phyloP scores from a whole-genome alignment of 2,113 vertebrate genomes.

The Apteryx mantelli region DNA sequence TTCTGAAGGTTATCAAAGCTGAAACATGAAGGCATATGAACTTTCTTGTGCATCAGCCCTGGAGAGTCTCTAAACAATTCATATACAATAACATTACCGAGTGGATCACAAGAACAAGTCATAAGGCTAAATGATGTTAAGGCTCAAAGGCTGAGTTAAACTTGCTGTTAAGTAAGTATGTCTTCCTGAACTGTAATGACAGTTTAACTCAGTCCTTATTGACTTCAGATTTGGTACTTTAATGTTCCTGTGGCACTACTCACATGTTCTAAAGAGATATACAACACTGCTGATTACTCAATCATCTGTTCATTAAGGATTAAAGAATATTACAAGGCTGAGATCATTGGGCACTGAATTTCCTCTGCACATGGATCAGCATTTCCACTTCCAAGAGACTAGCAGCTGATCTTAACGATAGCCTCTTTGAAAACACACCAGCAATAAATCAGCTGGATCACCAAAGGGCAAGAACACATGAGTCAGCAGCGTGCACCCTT shows the following conservation, averaged over 20 bases:
- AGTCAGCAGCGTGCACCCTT: constrained; percentile 2
- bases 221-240: neutral
- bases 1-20: neutral
- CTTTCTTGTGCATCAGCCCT: too few relatives aligned
- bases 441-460: constrained; percentile 45
- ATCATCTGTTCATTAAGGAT: neutral
- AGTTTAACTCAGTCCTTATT: neutral
- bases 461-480: constrained; percentile 15
- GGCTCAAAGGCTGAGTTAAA: neutral
- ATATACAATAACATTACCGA: neutral
- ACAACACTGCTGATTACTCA: neutral
- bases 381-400: neutral
- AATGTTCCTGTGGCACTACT: neutral
- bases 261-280: neutral
- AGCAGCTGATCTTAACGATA: constrained; percentile 18
- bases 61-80: too few relatives aligned
- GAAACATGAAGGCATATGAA: neutral
- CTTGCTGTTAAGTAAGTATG: neutral
- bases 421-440: constrained; percentile 15
- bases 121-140: neutral
- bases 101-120: neutral
- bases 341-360: neutral
- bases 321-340: neutral
- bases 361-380: constrained; percentile 28
- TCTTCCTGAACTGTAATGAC: neutral